phyloP scores from a whole-genome alignment of 2,888 invertebrate species.

The Dicranocentrus wangi region DNA sequence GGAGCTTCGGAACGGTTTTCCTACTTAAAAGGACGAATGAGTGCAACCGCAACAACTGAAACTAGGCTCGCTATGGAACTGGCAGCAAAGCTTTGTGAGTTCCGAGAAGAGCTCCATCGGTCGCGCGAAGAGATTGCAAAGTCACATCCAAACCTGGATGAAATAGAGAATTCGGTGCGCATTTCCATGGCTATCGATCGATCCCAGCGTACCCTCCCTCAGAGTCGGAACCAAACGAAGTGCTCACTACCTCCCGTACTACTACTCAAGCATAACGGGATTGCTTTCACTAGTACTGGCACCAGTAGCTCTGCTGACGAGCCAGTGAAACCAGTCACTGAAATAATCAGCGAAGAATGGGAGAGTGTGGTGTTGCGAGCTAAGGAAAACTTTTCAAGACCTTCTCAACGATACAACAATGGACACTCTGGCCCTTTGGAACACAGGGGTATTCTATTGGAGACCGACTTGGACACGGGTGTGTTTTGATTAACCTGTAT shows the following conservation, averaged over 20 bases:
- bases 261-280: constrained; percentile 9
- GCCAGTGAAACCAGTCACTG: constrained; percentile 49
- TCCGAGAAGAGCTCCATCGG: constrained; percentile 67
- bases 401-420: constrained; percentile 36
- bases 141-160: constrained; percentile 67
- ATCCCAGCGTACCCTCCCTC: constrained; percentile 68
- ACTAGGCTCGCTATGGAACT: constrained; percentile 54
- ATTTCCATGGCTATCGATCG: constrained; percentile 71
- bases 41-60: constrained; percentile 50
- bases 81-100: constrained; percentile 67
- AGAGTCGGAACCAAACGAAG: constrained; percentile 48
- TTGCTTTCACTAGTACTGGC: neutral
- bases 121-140: constrained; percentile 70
- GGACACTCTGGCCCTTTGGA: constrained; percentile 19
- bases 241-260: constrained; percentile 28
- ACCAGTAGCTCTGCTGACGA: constrained; percentile 31
- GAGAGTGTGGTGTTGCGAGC: constrained; percentile 53
- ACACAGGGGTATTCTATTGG: constrained; percentile 83
- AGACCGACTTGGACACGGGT: constrained; percentile 88
- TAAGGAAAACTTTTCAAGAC: constrained; percentile 46
- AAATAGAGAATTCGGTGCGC: constrained; percentile 68
- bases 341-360: constrained; percentile 59
- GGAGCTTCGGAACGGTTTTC: constrained; percentile 52
- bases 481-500: constrained; percentile 46
- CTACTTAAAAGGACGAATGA: constrained; percentile 48